Evolutionary conservation across 2,888 invertebrate genomes (phyloP), one percentile per base, ranked within the genome.

Genomic region (Tinea trinotella): DNA sequence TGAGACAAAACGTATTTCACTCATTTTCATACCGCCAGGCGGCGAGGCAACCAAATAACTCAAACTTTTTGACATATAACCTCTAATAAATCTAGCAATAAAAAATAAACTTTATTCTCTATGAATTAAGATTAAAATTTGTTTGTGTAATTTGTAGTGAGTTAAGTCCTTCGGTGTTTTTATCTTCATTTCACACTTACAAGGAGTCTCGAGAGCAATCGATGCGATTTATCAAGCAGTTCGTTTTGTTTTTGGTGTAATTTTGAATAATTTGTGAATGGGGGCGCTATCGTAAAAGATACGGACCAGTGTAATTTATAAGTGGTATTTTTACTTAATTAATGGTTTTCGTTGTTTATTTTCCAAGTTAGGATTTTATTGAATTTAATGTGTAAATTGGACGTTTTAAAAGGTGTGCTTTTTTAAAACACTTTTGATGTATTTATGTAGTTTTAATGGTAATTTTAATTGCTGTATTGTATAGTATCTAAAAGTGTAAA

Each of bases 221-320:
- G 55, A 24, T 55, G 35, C 55, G 50, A 55, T 78, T 73, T 71
- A 76, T 76, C 76, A 76, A 68, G 62, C 58, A 54, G 54, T 55
- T 62, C 62, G 64, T 71, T 71, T 74, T 73, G 64, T 70, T 73
- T 71, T 64, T 70, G 72, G 60, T 64, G 67, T 71, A 71, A 74
- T 74, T 73, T 74, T 73, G 65, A 77, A 77, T 77, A 74, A 78
- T 78, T 75, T 75, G 74, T 77, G 72, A 76, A 77, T 73, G 72
- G 65, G 71, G 65, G 66, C 67, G 69, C 64, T 74, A 75, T 74
- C 70, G 59, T 59, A 60, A 56, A 61, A 60, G 64, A 68, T 67
- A 64, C 62, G 61, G 58, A 65, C 63, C 65, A 40, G 12, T 40
- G 53, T 53, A 40, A 74, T 77, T 78, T 76, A 79, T 74, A 70